Evolutionary conservation across 2,113 vertebrate genomes (phyloP).

Genomic region (Spilogale gracilis): DNA sequence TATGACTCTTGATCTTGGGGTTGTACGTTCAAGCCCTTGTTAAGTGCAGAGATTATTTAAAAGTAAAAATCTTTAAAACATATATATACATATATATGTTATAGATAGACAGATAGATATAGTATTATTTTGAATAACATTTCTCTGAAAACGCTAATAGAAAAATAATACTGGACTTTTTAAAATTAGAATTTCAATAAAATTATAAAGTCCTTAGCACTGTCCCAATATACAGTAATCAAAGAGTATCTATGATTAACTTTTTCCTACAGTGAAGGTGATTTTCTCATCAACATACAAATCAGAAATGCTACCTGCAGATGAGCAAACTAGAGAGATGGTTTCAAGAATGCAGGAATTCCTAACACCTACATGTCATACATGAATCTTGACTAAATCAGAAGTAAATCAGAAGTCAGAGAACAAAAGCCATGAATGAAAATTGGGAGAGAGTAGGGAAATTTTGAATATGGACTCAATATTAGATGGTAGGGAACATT

Average conservation of each 20-base stretch:
- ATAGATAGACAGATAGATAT: background rate
- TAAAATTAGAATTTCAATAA: slow-evolving; percentile 17
- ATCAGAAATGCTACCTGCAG: background rate
- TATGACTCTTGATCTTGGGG: background rate
- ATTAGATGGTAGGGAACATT: background rate
- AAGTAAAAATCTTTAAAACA: background rate
- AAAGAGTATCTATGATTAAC: background rate
- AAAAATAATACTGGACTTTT: slow-evolving; percentile 33
- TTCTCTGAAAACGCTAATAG: background rate
- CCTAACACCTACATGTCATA: background rate
- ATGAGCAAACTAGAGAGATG: background rate
- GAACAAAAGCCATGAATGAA: background rate
- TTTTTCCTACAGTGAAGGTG: background rate
- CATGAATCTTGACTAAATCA: slow-evolving; percentile 12
- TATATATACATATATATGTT: too few relatives aligned
- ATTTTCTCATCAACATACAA: background rate
- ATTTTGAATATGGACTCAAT: background rate
- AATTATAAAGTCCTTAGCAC: background rate
- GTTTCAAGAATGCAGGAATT: slow-evolving; percentile 8
- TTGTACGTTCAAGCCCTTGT: background rate
- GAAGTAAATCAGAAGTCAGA: slow-evolving; percentile 4
- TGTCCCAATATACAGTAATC: background rate
- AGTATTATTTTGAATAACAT: slow-evolving; percentile 22
- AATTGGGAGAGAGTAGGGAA: background rate
- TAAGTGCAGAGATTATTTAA: background rate